Evolutionary conservation across 30 jellyfish, hydroid and myxozoan genomes (phyloP), one percentile per base, ranked within the genome.

Genomic region (Hydractinia echinata): DNA sequence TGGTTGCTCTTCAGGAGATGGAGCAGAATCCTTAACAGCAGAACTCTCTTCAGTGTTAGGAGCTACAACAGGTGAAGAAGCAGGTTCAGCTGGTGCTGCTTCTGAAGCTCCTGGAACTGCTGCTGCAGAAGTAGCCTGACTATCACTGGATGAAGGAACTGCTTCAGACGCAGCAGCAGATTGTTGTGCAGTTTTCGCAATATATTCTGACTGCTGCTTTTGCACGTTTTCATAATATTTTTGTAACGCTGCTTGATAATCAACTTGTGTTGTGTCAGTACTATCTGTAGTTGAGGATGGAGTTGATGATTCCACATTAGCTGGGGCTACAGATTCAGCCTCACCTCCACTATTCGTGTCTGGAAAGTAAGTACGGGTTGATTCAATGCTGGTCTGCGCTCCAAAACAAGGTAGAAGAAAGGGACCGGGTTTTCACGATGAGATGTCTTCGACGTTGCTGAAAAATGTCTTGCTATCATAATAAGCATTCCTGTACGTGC

Each of bases 41-140:
- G 20, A 13, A 67, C 51, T 20, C 11, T 16, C 14, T 15, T 10
- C n/a, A 4, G n/a, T 20, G 51, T 16, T 7, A 71, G 81, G 67
- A 71, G 81, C 13, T n/a, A 55, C 85, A 15, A 82, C 68, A n/a
- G 83, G 51, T 74, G 14, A 11, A 6, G 51, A 52, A 8, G 66
- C 68, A 49, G 83, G 55, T 8, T 79, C 77, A 11, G 81, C 81
- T 51, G 48, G 51, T 54, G 55, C 79, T 76, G 48, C 30, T 10
- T 8, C 80, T 5, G 82, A 30, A 18, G 85, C 67, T 71, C n/a
- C 52, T 77, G 81, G 85, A 11, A 54, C 77, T 39, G 72, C 80
- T 16, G 55, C 62, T 15, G 76, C 4, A 54, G 79, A 20, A 10
- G 76, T 8, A 9, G 19, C 52, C 30, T 53, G 82, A 18, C 18